These are phyloP conservation scores for Acanthacorydalis orientalis DNA, from an alignment of 2,888 invertebrate species.

Conservation along the genomic window DNA sequence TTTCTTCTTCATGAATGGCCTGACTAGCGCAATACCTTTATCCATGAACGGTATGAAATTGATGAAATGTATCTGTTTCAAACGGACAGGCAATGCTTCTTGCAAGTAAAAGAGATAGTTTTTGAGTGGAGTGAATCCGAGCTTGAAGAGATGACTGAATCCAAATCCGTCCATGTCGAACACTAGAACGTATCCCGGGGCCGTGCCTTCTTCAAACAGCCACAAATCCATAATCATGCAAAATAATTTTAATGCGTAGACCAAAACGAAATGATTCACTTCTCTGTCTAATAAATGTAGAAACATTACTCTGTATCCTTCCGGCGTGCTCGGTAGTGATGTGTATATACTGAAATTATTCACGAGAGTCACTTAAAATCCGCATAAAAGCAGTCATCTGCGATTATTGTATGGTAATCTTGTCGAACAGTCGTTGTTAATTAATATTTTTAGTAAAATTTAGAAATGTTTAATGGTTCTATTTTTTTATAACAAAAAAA, in stretches of 20 bases:
- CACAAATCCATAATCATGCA: background rate
- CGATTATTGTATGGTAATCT: too few species aligned
- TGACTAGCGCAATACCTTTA: slow-evolving; percentile 28
- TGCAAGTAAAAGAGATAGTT: slow-evolving; percentile 52
- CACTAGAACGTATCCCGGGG: slow-evolving; percentile 33
- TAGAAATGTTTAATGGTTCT: too few species aligned
- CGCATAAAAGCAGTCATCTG: too few species aligned
- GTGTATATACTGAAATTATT: background rate
- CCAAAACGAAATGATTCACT: background rate
- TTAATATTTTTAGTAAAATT: too few species aligned
- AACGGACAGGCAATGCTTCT: slow-evolving; percentile 33
- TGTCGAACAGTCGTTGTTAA: too few species aligned
- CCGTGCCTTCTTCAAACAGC: background rate
- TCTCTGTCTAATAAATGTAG: background rate
- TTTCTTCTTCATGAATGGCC: slow-evolving; percentile 35
- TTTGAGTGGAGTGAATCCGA: slow-evolving; percentile 44
- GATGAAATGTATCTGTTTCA: slow-evolving; percentile 30
- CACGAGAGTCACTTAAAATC: too few species aligned
- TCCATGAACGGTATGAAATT: slow-evolving; percentile 30
- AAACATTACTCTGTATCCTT: background rate
- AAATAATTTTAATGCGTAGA: background rate
- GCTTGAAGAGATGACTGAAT: slow-evolving; percentile 43
- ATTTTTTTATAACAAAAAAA: too few species aligned
- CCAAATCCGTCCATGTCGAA: slow-evolving; percentile 43
- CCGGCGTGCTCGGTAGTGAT: background rate